These are phyloP conservation scores for Ricordea florida DNA, from an alignment of 92 coral and sea anemone species.

Conservation along the genomic window DNA sequence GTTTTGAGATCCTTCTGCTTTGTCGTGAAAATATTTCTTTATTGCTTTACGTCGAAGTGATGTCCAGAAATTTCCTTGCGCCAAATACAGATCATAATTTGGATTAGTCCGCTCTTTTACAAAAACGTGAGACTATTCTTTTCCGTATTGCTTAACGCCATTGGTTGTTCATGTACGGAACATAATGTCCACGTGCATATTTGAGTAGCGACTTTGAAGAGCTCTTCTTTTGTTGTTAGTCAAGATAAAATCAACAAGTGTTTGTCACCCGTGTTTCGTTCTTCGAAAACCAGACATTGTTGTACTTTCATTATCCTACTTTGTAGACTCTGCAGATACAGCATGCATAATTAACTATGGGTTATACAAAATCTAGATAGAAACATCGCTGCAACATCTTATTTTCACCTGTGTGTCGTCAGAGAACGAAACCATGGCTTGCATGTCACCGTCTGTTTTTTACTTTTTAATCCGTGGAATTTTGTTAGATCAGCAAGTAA, in stretches of 20 bases:
- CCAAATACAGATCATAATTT: conserved; percentile 42
- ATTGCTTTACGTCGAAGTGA: conserved; percentile 30
- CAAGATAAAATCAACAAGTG: conserved; percentile 22
- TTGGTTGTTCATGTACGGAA: conserved; percentile 14
- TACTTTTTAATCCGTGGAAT: too few relatives aligned
- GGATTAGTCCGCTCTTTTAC: conserved; percentile 16
- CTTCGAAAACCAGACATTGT: too few relatives aligned
- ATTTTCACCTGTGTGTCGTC: too few relatives aligned
- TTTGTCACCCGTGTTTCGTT: conserved; percentile 1
- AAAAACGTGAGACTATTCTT: conserved; percentile 45
- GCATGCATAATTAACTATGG: too few relatives aligned
- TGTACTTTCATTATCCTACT: too few relatives aligned
- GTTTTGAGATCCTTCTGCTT: conserved; percentile 4
- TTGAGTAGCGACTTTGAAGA: conserved; percentile 13
- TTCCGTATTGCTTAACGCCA: conserved; percentile 29
- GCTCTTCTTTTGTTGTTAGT: conserved; percentile 23
- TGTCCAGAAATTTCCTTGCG: conserved; percentile 37
- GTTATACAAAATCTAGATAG: too few relatives aligned
- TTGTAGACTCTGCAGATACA: too few relatives aligned
- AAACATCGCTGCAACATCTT: too few relatives aligned
- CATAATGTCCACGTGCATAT: conserved; percentile 23
- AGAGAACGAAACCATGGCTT: too few relatives aligned
- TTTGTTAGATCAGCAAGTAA: too few relatives aligned
- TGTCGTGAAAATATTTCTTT: neutral
- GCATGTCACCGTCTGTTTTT: too few relatives aligned